These are phyloP conservation scores for Calcarius lapponicus DNA, from an alignment of 2,797 vertebrate genomes.

Conservation along the genomic window DNA sequence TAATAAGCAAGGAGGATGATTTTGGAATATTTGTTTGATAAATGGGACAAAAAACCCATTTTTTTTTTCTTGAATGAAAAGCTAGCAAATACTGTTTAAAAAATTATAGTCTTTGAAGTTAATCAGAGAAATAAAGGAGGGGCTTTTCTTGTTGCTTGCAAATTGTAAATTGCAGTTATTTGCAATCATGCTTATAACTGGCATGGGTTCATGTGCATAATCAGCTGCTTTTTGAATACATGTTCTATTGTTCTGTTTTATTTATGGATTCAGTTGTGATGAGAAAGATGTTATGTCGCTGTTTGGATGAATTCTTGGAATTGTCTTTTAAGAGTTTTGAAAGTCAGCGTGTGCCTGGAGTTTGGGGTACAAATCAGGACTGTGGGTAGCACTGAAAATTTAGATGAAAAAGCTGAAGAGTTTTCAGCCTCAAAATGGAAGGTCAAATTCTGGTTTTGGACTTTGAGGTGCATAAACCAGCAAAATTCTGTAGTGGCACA, in stretches of 20 bases:
- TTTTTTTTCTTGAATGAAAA: conserved; percentile 15
- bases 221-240: conserved; percentile 55
- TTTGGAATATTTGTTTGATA: conserved; percentile 25
- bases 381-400: neutral
- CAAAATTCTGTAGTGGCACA: neutral
- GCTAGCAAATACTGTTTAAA: neutral
- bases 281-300: neutral
- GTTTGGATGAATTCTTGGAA: conserved; percentile 19
- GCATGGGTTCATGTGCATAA: conserved; percentile 44
- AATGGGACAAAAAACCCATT: conserved; percentile 12
- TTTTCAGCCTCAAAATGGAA: neutral
- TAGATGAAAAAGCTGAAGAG: neutral
- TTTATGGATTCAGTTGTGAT: conserved; percentile 54
- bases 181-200: conserved; percentile 61
- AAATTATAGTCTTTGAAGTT: conserved; percentile 59
- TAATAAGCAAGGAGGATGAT: neutral
- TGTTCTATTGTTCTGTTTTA: conserved; percentile 59
- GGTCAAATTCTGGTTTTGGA: neutral
- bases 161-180: conserved; percentile 70
- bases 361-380: neutral
- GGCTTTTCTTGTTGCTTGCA: conserved; percentile 39
- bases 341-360: neutral
- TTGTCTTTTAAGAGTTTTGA: conserved; percentile 7
- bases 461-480: neutral
- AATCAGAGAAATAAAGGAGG: conserved; percentile 61